Conservation (phyloP, 2,113 vertebrate genomes). For the Euleptes europaea region DNA sequence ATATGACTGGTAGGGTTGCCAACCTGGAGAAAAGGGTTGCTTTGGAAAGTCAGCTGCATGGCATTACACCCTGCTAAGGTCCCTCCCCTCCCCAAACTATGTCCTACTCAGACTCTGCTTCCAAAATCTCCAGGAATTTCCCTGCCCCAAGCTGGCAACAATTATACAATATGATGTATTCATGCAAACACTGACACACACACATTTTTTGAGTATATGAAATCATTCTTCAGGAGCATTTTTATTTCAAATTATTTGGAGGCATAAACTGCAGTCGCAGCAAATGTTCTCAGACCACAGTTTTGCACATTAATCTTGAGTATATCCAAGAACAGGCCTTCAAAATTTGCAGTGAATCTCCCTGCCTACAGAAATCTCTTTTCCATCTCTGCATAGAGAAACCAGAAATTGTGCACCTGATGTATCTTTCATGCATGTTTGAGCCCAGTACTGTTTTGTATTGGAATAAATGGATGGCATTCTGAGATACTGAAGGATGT, state of each 20-base stretch:
- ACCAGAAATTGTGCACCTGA: background rate
- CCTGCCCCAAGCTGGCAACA: no score
- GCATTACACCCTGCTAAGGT: no score
- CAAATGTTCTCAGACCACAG: no score
- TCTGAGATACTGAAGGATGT: background rate
- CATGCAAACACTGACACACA: background rate
- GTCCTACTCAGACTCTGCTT: no score
- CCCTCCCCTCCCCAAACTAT: no score
- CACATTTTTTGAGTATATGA: background rate
- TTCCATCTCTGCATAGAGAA: background rate
- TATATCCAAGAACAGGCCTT: no score
- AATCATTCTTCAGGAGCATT: background rate
- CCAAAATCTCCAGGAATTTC: no score
- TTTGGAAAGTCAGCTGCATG: no score
- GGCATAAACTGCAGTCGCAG: background rate
- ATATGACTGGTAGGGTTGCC: no score
- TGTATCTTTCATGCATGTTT: background rate
- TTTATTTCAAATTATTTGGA: background rate
- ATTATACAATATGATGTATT: background rate
- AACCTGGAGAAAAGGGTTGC: no score
- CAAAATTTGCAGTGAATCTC: no score
- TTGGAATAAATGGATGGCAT: background rate
- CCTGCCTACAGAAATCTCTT: background rate
- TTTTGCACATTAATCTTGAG: background rate
- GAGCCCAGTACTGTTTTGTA: background rate